A percentile compares a stretch with the other conserved stretches of the same genome.
phyloP scores from a whole-genome alignment of 2,797 vertebrate genomes.

The Propithecus perrieri region DNA sequence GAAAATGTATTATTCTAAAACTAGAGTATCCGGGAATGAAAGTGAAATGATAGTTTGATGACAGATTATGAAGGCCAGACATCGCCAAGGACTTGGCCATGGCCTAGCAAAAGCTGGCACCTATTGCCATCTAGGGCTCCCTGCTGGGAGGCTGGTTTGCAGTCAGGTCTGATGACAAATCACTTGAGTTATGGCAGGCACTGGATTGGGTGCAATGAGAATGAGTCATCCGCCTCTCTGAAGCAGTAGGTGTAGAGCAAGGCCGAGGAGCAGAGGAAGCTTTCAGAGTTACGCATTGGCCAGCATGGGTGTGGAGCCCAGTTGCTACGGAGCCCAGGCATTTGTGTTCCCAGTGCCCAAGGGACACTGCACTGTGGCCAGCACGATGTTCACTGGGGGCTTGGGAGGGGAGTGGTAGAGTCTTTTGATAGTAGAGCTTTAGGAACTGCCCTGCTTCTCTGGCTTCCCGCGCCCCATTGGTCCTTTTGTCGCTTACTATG shows the following conservation, averaged over 20 bases:
- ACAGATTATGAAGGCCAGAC: neutral
- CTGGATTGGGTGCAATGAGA: accelerated
- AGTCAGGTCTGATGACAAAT: too few relatives aligned
- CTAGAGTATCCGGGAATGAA: neutral
- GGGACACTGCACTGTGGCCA: too few relatives aligned
- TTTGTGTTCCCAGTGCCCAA: neutral
- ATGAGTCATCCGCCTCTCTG: neutral
- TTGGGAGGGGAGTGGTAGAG: too few relatives aligned
- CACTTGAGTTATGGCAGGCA: too few relatives aligned
- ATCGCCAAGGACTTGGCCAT: neutral
- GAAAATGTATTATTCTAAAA: neutral
- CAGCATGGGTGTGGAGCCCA: too few relatives aligned
- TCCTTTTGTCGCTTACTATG: too few relatives aligned
- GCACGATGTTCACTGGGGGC: accelerated
- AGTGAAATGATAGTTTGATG: neutral
- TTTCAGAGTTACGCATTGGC: too few relatives aligned
- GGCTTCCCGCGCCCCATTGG: accelerated
- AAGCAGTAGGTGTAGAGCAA: neutral
- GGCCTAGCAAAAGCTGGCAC: neutral
- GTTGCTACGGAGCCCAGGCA: neutral
- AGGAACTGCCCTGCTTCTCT: too few relatives aligned
- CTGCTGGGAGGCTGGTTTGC: neutral
- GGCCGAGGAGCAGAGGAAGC: neutral
- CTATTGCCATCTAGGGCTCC: too few relatives aligned
- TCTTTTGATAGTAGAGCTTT: neutral